phyloP scores from a whole-genome alignment of 2,888 invertebrate species.

The Lucinisca nassula region DNA sequence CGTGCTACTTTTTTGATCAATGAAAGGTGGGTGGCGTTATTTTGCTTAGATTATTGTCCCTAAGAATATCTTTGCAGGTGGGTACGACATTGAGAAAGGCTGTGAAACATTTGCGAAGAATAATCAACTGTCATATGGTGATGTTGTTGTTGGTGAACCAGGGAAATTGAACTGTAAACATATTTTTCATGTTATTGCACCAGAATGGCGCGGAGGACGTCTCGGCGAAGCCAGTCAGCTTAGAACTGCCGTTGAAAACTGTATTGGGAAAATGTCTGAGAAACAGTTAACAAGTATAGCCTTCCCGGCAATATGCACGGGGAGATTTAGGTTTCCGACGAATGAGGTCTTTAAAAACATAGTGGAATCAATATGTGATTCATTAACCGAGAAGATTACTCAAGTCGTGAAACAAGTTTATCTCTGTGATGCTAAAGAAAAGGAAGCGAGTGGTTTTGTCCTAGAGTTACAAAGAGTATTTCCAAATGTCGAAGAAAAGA shows the following conservation, averaged over 20 bases:
- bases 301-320: slow-evolving; percentile 3
- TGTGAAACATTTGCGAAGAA: background rate
- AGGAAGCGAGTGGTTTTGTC: background rate
- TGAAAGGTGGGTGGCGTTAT: no score
- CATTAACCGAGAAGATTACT: background rate
- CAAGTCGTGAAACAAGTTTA: background rate
- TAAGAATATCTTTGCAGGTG: slow-evolving; percentile 4
- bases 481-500: no score
- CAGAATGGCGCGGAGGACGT: background rate
- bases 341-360: background rate
- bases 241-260: background rate
- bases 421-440: background rate
- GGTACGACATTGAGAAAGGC: background rate
- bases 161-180: background rate
- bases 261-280: background rate
- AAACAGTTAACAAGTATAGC: background rate
- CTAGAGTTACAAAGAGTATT: background rate
- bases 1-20: no score
- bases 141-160: background rate
- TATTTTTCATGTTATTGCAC: background rate
- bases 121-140: background rate
- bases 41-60: no score
- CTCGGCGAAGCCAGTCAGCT: background rate
- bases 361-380: background rate
- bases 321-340: background rate